Base-by-base conservation (phyloP, 2,888 invertebrate genomes). In the Ormia ochracea region DNA sequence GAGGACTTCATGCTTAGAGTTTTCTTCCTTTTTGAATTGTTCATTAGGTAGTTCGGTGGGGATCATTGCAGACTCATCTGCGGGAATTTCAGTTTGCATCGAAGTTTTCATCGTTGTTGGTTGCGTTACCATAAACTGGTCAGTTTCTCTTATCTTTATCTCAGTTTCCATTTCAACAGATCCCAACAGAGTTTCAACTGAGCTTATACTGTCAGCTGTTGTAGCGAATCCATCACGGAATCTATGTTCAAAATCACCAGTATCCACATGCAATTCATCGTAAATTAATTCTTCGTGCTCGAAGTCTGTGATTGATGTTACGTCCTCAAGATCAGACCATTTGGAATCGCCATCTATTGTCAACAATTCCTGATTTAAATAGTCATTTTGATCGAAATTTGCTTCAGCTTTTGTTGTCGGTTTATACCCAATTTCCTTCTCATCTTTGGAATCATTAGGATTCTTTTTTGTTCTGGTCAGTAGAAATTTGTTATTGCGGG, bases 221-320 rank as follows among this genome's bases (percentile, higher is more conserved):
- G 65, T 66, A 14, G 65, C 58, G 26, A 17, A 41, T 48, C 43
- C 50, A 58, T 36, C 28, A 21, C 45, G 10, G 26, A 45, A 56
- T 5, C 17, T 43, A 3, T 66, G 31, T 21, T 4, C 63, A 12
- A 43, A 33, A 33, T 43, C 54, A 4, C 54, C 38, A 6, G 33
- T 56, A 12, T 66, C 21, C 5, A 38, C 48, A 23, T 19, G 12
- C 17, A 31, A n/a, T 4, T 31, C 21, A 21, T 48, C 31, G 36
- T 65, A 65, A 48, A 65, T 10, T n/a, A 74, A 50, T 48, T 65
- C 56, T 66, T 74, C 77, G 4, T 48, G 50, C 17, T 14, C 38
- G 9, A 65, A 65, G 41, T 75, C 68, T 12, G 7, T 31, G 28
- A 28, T 36, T 21, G 10, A 2, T 36, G 43, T 12, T 28, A 28